Evolutionary conservation across 2,113 vertebrate species (phyloP).

Genomic region (Lamprotornis superbus): DNA sequence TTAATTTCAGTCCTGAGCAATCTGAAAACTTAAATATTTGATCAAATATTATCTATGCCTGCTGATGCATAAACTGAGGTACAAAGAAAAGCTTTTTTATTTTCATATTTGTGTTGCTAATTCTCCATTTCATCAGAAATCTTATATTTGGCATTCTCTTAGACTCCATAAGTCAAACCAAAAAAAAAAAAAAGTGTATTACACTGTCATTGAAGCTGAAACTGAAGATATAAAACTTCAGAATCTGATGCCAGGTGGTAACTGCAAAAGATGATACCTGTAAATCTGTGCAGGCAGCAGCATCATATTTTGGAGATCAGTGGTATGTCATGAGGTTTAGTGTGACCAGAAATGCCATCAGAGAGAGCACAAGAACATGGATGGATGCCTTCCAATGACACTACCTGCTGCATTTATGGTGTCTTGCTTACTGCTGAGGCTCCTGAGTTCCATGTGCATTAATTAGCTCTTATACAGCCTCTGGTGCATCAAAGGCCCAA

Average conservation of each 20-base stretch:
- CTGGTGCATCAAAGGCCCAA: not conserved
- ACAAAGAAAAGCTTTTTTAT: not conserved
- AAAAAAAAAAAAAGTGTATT: not conserved
- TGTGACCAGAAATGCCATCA: not conserved
- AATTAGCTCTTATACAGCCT: not conserved
- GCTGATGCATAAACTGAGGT: not conserved
- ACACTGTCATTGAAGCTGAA: not conserved
- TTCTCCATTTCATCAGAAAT: not conserved
- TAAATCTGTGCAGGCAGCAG: not conserved
- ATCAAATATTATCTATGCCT: not conserved
- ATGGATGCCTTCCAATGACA: not conserved
- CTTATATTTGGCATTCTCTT: not conserved
- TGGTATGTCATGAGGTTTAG: not conserved
- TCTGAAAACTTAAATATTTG: not conserved
- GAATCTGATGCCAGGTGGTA: not conserved
- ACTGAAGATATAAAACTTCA: not conserved
- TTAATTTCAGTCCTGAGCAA: not conserved
- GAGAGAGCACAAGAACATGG: not conserved
- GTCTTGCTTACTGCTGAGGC: not conserved
- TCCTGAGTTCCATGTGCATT: not conserved
- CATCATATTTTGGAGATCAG: not conserved
- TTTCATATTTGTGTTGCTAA: not conserved
- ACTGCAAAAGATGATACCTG: not conserved
- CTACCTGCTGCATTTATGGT: not conserved
- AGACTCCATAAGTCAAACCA: not conserved